phyloP scores from a whole-genome alignment of 2,113 vertebrate species.

The Centropristis striata region DNA sequence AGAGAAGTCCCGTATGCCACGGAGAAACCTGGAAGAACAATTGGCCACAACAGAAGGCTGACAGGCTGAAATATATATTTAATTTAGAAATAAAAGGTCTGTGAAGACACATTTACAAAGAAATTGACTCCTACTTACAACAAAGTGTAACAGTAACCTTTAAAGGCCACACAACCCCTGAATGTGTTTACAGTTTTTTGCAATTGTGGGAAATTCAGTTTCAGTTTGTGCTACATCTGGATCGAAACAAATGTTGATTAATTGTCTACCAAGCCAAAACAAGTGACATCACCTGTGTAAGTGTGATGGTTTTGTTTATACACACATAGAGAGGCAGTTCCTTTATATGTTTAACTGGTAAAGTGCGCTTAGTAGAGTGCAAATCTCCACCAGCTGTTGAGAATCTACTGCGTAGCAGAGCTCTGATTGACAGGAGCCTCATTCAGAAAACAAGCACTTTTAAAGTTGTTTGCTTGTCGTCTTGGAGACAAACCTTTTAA shows the following conservation, averaged over 20 bases:
- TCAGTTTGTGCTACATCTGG: neutral
- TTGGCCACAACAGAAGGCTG: neutral
- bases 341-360: no score
- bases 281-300: neutral
- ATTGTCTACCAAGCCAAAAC: neutral
- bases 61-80: neutral
- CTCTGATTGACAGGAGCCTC: no score
- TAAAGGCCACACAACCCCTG: conserved; percentile 35
- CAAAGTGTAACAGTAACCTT: conserved; percentile 26
- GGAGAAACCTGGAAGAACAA: neutral
- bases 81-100: neutral
- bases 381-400: no score
- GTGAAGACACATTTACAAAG: conserved; percentile 20
- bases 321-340: no score
- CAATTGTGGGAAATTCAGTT: neutral
- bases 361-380: no score
- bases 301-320: no score
- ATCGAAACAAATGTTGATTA: neutral
- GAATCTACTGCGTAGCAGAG: no score
- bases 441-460: no score
- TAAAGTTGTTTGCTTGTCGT: no score
- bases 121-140: neutral
- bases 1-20: neutral
- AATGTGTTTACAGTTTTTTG: neutral
- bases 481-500: no score